These are phyloP conservation scores for Hippocampus comes DNA, from an alignment of 2,113 vertebrate species.

Conservation along the genomic window DNA sequence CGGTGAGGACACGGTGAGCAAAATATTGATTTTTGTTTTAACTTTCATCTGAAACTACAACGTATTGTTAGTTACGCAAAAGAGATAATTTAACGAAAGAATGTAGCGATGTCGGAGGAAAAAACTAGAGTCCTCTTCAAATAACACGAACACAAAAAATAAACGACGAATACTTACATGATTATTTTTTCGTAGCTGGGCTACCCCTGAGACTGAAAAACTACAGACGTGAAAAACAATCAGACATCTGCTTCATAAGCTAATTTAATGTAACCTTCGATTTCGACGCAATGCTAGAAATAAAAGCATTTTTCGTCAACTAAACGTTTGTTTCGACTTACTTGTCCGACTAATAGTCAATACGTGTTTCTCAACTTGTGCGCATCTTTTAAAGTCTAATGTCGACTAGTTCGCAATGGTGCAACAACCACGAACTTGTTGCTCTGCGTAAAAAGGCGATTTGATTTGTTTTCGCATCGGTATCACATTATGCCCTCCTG, in stretches of 20 bases:
- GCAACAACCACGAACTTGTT: too few relatives aligned
- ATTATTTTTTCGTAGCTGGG: not conserved
- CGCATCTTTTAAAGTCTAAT: not conserved
- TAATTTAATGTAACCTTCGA: not conserved
- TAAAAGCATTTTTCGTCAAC: not conserved
- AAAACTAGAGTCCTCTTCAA: not conserved
- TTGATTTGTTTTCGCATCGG: too few relatives aligned
- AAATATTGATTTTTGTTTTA: not conserved
- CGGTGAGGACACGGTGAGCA: not conserved
- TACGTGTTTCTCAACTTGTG: not conserved
- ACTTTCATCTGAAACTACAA: not conserved
- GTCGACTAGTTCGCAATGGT: too few relatives aligned
- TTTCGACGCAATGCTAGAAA: not conserved
- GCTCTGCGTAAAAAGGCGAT: too few relatives aligned
- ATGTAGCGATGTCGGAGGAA: not conserved
- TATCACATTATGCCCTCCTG: too few relatives aligned
- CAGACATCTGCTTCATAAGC: not conserved
- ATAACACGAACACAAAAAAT: not conserved
- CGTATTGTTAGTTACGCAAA: not conserved
- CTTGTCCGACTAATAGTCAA: not conserved
- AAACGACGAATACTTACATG: not conserved
- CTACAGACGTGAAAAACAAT: not conserved
- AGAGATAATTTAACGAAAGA: not conserved
- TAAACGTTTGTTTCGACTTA: not conserved
- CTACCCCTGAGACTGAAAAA: not conserved